phyloP scores from a whole-genome alignment of 1,140 invertebrate species.

The Andrena cerasifolii region DNA sequence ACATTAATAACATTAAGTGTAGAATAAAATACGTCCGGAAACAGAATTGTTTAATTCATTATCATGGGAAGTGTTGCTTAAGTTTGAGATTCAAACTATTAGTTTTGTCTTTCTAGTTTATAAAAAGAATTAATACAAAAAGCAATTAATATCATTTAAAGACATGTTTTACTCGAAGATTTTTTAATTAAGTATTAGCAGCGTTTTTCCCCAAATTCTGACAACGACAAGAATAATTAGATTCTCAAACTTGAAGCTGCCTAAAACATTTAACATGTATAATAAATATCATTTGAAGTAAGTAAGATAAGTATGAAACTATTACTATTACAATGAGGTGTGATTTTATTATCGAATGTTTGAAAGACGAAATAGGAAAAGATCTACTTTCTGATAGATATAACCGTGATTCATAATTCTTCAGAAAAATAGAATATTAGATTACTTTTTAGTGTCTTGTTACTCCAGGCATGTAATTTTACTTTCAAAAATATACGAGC shows the following conservation, averaged over 20 bases:
- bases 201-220: constrained; percentile 29
- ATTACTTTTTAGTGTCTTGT: constrained; percentile 68
- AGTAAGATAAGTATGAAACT: constrained; percentile 38
- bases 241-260: constrained; percentile 65
- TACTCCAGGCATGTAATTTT: constrained; percentile 74
- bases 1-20: constrained; percentile 54
- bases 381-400: constrained; percentile 65
- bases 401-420: constrained; percentile 61
- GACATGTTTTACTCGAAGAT: background rate
- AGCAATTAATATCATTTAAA: background rate
- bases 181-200: constrained; percentile 31
- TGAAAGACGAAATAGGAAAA: constrained; percentile 44
- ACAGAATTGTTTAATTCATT: constrained; percentile 49
- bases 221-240: constrained; percentile 32
- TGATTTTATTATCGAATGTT: constrained; percentile 52
- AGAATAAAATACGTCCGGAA: constrained; percentile 56
- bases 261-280: constrained; percentile 47
- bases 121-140: background rate
- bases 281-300: constrained; percentile 32
- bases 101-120: background rate
- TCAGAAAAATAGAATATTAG: constrained; percentile 73
- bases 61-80: constrained; percentile 29
- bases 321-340: constrained; percentile 44
- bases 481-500: constrained; percentile 49
- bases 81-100: constrained; percentile 66